These are phyloP conservation scores for Sciurus vulgaris DNA, from an alignment of 2,797 vertebrate genomes.

Conservation along the genomic window DNA sequence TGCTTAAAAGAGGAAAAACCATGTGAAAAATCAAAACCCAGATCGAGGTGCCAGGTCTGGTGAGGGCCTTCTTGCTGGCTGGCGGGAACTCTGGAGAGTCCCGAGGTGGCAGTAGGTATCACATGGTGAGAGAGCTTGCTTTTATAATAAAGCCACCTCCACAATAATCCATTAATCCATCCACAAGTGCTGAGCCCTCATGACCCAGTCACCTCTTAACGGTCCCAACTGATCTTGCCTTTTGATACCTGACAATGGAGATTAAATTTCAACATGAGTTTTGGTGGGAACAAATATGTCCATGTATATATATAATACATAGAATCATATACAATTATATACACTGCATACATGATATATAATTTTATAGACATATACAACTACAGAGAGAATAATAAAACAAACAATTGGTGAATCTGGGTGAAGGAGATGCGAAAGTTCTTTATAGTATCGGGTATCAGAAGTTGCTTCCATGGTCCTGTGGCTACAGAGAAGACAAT, in stretches of 20 bases:
- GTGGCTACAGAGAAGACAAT: neutral
- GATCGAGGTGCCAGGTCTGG: neutral
- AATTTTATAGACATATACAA: neutral
- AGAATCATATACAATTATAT: no score
- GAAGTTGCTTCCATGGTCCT: neutral
- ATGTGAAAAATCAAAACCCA: neutral
- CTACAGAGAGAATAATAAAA: neutral
- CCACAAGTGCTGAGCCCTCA: neutral
- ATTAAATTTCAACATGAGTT: neutral
- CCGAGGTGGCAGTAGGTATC: neutral
- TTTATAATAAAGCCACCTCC: no score
- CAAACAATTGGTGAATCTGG: neutral
- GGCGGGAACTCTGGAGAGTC: neutral
- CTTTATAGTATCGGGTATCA: neutral
- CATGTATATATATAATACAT: neutral
- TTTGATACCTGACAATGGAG: neutral
- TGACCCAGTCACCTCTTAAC: neutral
- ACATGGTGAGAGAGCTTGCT: neutral
- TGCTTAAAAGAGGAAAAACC: no score
- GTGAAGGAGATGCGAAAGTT: neutral
- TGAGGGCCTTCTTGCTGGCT: neutral
- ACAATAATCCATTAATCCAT: neutral
- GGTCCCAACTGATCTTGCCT: neutral
- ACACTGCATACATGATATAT: no score
- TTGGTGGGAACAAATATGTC: neutral